phyloP scores from a whole-genome alignment of 1,140 invertebrate genomes.

The Zaprionus gabonicus region DNA sequence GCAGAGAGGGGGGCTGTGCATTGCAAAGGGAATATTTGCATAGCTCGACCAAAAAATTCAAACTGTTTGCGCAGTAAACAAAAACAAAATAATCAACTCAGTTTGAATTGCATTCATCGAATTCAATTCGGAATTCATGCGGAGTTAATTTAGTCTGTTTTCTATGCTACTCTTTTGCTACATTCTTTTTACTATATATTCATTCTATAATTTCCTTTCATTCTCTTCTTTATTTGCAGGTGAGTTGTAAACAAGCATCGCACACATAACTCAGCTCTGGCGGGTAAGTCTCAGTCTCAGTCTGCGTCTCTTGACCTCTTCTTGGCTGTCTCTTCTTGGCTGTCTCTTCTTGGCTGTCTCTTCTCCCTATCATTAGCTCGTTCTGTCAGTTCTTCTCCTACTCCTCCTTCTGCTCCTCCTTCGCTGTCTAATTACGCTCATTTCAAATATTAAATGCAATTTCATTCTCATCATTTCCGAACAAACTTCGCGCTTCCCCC shows the following conservation, averaged over 20 bases:
- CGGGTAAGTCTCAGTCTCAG: slow-evolving; percentile 54
- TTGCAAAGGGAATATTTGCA: slow-evolving; percentile 13
- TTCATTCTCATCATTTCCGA: slow-evolving; percentile 80
- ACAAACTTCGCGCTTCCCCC: slow-evolving; percentile 20
- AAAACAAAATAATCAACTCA: neutral
- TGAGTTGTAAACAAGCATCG: slow-evolving; percentile 31
- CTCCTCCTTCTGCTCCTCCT: slow-evolving; percentile 9
- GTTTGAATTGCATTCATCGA: neutral
- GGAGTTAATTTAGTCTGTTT: neutral
- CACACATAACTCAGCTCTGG: slow-evolving; percentile 6
- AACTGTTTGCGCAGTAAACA: slow-evolving; percentile 16
- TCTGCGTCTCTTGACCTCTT: slow-evolving; percentile 38
- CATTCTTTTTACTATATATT: neutral
- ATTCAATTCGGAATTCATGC: neutral
- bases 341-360: neutral
- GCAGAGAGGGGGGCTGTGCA: neutral
- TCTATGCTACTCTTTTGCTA: neutral
- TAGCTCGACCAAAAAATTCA: slow-evolving; percentile 6
- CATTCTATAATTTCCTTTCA: neutral
- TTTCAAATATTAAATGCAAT: slow-evolving; percentile 76
- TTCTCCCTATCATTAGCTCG: slow-evolving; percentile 33
- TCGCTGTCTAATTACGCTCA: slow-evolving; percentile 59
- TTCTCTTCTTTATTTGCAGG: slow-evolving; percentile 51
- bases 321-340: neutral
- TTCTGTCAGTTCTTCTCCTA: slow-evolving; percentile 32